Evolutionary conservation across 23 tunicate genomes (phyloP), one percentile per base, ranked within the genome.

Genomic region (Trididemnum clinides): DNA sequence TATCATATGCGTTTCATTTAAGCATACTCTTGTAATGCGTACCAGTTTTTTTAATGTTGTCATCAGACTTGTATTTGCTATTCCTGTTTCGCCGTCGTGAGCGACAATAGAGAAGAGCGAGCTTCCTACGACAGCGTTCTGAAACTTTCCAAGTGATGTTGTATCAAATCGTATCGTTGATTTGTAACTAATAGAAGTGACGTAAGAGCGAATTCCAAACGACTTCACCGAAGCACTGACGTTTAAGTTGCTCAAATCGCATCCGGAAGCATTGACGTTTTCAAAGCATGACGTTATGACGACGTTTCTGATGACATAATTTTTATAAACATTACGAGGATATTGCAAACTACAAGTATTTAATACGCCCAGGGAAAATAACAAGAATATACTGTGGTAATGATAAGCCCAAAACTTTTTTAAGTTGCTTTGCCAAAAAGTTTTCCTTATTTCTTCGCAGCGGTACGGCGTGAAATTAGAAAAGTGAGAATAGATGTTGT

Each of bases 281-380:
- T 78, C 65, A 10, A 7, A 51, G 66, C 83, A 78, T 2, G 66
- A 3, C 39, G 29, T 29, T 2, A 78, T 2, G 2, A 4, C 28
- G 66, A 51, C 66, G 66, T 78, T 78, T 19, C 83, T 78, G 19
- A 38, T 19, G 26, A n/a, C n/a, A n/a, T n/a, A n/a, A n/a, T n/a
- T n/a, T n/a, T n/a, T n/a, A n/a, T n/a, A n/a, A n/a, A n/a, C n/a
- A n/a, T n/a, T n/a, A n/a, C n/a, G n/a, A n/a, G n/a, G n/a, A n/a
- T n/a, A n/a, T n/a, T n/a, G n/a, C n/a, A n/a, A n/a, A n/a, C n/a
- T n/a, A n/a, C n/a, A n/a, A n/a, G n/a, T n/a, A n/a, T n/a, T n/a
- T n/a, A n/a, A n/a, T n/a, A n/a, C n/a, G n/a, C n/a, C n/a, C n/a
- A n/a, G n/a, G n/a, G n/a, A n/a, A n/a, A n/a, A n/a, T n/a, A n/a